Evolutionary conservation across 2,797 vertebrate genomes (phyloP), one percentile per base, ranked within the genome.

Genomic region (Yasuhikotakia modesta): DNA sequence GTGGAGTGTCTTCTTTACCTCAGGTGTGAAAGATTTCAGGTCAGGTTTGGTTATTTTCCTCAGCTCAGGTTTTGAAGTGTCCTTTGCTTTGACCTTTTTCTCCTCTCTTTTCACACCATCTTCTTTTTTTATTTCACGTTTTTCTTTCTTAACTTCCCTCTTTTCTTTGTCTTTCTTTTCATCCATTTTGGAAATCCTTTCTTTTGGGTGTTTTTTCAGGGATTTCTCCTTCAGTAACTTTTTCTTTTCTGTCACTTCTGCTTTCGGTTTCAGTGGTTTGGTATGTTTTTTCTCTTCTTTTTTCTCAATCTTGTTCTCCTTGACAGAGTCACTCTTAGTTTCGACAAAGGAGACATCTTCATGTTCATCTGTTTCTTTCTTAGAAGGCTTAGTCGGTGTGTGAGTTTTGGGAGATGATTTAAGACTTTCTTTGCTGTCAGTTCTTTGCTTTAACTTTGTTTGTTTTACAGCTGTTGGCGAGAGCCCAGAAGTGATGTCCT

Each of bases 81-180:
- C 97, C 84, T 95, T 97, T 87, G 97, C 94, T 86, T 95, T 98
- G 32, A 85, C 85, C 89, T 96, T 99, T 89, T 95, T 97, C 45
- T 98, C 96, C 0, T 97, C 96, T 86, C 95, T 98, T 90, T 95
- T 99, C 43, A 86, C 85, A 0, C 90, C 87, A 45, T 97, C 96
- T 0, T 98, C 97, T 87, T 95, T 98, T 91, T 96, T 99, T 1
- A 96, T 84, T 55, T 95, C 94, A 68, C 91, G 94, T 85, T 91
- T 95, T 82, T 96, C 91, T 84, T 95, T 98, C 85, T 96, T 98
- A 46, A 95, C 94, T 75, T 98, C 97, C 86, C 95, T 98, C 88
- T 98, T 99, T 87, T 99, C 97, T 86, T 98, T 99, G 88, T 99
- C 97, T 86, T 95, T 98, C 84, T 99, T 99, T 89, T 99, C 97